Base-by-base conservation (phyloP, 2,797 vertebrate genomes). In the Halcyon leucocephala region DNA sequence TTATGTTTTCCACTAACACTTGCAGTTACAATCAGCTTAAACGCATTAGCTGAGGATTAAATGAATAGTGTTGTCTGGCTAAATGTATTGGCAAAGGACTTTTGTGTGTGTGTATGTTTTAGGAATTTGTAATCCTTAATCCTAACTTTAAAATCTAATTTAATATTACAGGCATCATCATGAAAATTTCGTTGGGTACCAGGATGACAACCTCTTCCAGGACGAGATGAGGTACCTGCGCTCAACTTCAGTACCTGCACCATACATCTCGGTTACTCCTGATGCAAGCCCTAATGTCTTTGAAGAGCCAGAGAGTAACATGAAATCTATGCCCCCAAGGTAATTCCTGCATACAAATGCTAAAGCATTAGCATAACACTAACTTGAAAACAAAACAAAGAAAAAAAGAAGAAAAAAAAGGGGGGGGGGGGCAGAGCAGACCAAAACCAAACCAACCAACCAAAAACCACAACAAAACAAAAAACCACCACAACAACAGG, bases 271-370 rank as follows among this genome's bases (percentile, higher is more conserved):
- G 1, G 99, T 99, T 92, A 99, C 99, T 66, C 99, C 99, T 28
- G 99, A 99, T 62, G 99, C 99, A 72, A 99, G 99, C 95, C 99
- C 99, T 70, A 99, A 99, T 95, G 99, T 99, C 77, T 99, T 99
- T 95, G 99, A 99, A 97, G 99, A 99, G 92, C 99, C 99, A 54
- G 99, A 99, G 93, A 99, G 98, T 97, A 99, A 99, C 97, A 99
- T 99, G 99, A 99, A 99, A 94, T 99, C 99, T 64, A 99, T 99
- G 99, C 99, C 99, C n/a, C 99, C 99, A 77, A 99, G 99, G 99
- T 99, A 99, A 73, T 85, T 85, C 62, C 87, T 42, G 21, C 10
- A 5, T 49, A 17, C 5, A 96, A 39, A 70, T 62, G 25, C 61
- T 95, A 86, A 92, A 84, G 46, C 39, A 46, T 51, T 73, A 92